A percentile compares a stretch with the other conserved stretches of the same genome.
phyloP scores from a whole-genome alignment of 92 coral and sea anemone species.

The Anthopleura xanthogrammica region DNA sequence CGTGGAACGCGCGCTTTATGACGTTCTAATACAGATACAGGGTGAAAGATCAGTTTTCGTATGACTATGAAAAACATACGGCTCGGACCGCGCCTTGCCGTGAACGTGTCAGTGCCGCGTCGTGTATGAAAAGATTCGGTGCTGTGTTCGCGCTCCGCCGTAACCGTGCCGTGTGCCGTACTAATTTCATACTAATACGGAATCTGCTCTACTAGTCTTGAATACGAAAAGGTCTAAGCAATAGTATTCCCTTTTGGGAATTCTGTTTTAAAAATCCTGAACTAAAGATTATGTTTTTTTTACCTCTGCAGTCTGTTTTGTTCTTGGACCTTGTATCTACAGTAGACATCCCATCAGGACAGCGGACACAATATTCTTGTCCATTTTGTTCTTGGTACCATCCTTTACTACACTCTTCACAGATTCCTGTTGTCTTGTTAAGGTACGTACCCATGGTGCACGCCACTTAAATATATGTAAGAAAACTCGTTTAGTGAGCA shows the following conservation, averaged over 20 bases:
- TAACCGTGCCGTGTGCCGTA: too few species aligned
- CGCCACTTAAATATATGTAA: constrained; percentile 19
- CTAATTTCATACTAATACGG: too few species aligned
- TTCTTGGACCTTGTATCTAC: constrained; percentile 23
- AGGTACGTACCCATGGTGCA: constrained; percentile 47
- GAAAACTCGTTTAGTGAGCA: not conserved
- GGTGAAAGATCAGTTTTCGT: too few species aligned
- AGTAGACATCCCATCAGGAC: constrained; percentile 53
- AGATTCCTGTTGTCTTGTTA: constrained; percentile 19
- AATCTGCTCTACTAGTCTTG: too few species aligned
- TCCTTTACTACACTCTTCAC: constrained; percentile 48
- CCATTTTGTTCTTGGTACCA: constrained; percentile 37
- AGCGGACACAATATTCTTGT: constrained; percentile 21
- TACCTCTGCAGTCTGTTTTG: constrained; percentile 40
- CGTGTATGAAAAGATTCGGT: too few species aligned
- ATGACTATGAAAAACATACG: too few species aligned
- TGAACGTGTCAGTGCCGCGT: too few species aligned
- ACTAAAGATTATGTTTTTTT: not conserved
- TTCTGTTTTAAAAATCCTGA: not conserved
- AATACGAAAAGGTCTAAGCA: not conserved
- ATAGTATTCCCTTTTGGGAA: too few species aligned
- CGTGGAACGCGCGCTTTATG: too few species aligned
- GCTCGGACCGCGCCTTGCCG: too few species aligned
- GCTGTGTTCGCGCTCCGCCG: too few species aligned
- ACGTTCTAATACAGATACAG: too few species aligned